A percentile compares a stretch with the other conserved stretches of the same genome.
Conservation (phyloP, 2,797 vertebrate species). For the Spinibarbus caldwelli region DNA sequence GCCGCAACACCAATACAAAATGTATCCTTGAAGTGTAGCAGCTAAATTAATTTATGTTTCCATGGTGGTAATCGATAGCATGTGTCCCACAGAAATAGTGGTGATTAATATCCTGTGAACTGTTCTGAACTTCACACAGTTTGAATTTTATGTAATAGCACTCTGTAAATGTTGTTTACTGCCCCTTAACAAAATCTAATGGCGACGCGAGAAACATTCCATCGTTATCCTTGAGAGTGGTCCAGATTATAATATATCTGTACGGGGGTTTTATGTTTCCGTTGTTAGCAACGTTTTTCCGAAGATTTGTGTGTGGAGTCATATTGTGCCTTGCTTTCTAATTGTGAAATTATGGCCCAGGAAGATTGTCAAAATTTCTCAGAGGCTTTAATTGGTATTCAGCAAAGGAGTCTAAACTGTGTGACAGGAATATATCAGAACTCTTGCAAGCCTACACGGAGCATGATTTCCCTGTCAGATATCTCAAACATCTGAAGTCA, state of each 20-base stretch:
- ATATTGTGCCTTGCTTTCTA: conserved; percentile 40
- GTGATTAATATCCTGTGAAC: conserved; percentile 27
- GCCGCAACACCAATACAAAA: conserved; percentile 21
- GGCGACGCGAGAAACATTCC: conserved; percentile 3
- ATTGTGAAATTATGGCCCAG: conserved; percentile 44
- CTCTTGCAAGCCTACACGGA: neutral
- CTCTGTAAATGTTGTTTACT: conserved; percentile 37
- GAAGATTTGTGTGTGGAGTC: conserved; percentile 24
- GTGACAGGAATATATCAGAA: conserved; percentile 32
- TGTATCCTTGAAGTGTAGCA: conserved; percentile 41
- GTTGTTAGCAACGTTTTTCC: conserved; percentile 2
- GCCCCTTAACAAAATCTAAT: conserved; percentile 33
- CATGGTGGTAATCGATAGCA: conserved; percentile 28
- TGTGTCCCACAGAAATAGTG: conserved; percentile 29
- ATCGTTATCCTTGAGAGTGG: conserved; percentile 35
- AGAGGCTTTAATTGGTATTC: conserved; percentile 36
- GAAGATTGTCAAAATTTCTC: conserved; percentile 31
- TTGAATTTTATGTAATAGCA: conserved; percentile 24
- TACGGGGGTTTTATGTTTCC: neutral
- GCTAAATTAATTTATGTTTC: conserved; percentile 42
- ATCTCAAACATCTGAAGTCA: conserved; percentile 26
- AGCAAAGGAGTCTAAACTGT: conserved; percentile 4
- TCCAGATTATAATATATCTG: conserved; percentile 21
- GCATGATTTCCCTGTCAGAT: conserved; percentile 26
- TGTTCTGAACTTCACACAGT: conserved; percentile 39